phyloP scores from a whole-genome alignment of 2,797 vertebrate genomes.

The Delichon dasypus region DNA sequence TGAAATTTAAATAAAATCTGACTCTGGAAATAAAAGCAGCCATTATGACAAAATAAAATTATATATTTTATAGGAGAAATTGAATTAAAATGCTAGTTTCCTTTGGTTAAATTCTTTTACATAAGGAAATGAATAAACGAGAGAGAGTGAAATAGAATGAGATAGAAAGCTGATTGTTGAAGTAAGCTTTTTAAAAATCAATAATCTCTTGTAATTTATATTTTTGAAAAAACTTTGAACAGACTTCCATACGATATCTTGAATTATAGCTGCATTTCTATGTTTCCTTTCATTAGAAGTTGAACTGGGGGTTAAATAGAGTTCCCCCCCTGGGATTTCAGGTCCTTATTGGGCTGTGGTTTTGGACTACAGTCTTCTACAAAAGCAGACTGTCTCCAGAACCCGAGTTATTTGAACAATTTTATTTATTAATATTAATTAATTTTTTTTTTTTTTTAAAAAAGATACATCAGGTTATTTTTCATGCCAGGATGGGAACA shows the following conservation, averaged over 20 bases:
- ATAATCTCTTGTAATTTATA: conserved; percentile 81
- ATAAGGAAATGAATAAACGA: conserved; percentile 81
- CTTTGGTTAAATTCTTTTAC: conserved; percentile 86
- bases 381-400: neutral
- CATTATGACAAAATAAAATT: conserved; percentile 91
- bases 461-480: neutral
- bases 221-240: conserved; percentile 74
- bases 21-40: conserved; percentile 89
- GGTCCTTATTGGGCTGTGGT: neutral
- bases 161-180: conserved; percentile 75
- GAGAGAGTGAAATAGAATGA: conserved; percentile 67
- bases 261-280: conserved; percentile 70
- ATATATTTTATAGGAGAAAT: conserved; percentile 84
- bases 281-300: conserved; percentile 70
- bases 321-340: conserved; percentile 9
- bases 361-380: conserved; percentile 1
- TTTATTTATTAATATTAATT: neutral
- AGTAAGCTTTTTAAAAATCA: conserved; percentile 82
- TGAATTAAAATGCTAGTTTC: conserved; percentile 84
- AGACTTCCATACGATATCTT: conserved; percentile 70
- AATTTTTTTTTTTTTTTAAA: neutral
- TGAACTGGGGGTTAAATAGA: conserved; percentile 68
- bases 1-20: conserved; percentile 94
- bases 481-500: neutral
- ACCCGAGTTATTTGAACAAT: neutral